A percentile compares a stretch with the other conserved stretches of the same genome.
Evolutionary conservation across 2,797 vertebrate genomes (phyloP).

Genomic region (Lutjanus campechanus): DNA sequence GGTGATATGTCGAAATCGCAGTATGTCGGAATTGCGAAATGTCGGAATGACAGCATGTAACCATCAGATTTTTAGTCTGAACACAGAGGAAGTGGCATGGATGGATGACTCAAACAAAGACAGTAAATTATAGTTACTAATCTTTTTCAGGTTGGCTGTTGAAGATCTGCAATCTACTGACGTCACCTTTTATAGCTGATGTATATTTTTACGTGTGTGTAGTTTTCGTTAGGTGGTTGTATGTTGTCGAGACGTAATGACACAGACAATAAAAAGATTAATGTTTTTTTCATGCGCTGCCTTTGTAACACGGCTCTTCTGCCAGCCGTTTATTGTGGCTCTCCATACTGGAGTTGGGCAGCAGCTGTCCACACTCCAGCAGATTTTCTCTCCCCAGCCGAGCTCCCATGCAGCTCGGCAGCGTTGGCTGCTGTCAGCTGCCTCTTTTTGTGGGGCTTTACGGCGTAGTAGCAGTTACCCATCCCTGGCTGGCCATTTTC

Average conservation of each 20-base stretch:
- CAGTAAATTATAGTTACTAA: no score
- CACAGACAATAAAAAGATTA: neutral
- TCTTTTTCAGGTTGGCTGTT: no score
- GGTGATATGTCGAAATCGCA: no score
- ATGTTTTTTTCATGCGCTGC: neutral
- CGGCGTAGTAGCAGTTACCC: constrained; percentile 30
- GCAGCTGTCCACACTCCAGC: constrained; percentile 42
- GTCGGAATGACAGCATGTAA: no score
- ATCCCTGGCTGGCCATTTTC: constrained; percentile 52
- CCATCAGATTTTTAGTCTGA: no score
- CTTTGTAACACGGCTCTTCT: constrained; percentile 3
- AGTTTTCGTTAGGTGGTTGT: no score
- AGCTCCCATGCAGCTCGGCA: constrained; percentile 50
- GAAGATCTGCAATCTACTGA: no score
- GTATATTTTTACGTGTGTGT: neutral
- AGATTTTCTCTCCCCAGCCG: constrained; percentile 50
- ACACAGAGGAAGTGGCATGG: no score
- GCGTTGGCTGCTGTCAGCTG: constrained; percentile 43
- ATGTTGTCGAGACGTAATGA: neutral
- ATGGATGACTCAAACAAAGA: no score
- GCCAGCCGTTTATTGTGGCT: constrained; percentile 14
- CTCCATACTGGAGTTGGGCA: constrained; percentile 15
- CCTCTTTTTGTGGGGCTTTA: constrained; percentile 26
- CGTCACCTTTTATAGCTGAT: neutral
- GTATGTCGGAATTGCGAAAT: no score